phyloP scores from a whole-genome alignment of 2,113 vertebrate genomes.

The Formicarius rufipectus region DNA sequence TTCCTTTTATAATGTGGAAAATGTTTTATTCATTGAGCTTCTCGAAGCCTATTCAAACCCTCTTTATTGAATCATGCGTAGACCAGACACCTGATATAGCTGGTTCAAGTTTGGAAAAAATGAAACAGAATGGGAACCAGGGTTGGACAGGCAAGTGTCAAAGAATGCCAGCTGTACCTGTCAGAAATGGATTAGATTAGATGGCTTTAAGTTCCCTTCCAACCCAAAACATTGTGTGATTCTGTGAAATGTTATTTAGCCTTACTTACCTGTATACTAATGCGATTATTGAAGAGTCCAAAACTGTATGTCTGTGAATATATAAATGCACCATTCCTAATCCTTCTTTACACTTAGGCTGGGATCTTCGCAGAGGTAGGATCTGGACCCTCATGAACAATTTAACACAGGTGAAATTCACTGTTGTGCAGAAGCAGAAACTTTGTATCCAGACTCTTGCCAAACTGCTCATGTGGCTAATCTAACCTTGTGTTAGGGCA shows the following conservation, averaged over 20 bases:
- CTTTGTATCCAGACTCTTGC: neutral
- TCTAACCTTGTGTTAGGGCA: neutral
- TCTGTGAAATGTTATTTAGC: neutral
- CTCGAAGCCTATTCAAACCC: neutral
- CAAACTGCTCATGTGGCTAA: neutral
- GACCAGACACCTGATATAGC: neutral
- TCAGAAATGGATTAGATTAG: neutral
- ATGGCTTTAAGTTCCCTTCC: neutral
- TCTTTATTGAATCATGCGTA: neutral
- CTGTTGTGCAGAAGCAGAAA: neutral
- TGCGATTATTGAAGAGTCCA: neutral
- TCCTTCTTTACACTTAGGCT: neutral
- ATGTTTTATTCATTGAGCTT: neutral
- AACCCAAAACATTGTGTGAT: neutral
- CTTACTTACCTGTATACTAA: rapidly evolving
- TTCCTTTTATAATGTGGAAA: neutral
- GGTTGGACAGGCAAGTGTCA: neutral
- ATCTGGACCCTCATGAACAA: rapidly evolving
- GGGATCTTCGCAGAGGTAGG: neutral
- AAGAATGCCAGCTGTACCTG: neutral
- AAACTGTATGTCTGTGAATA: neutral
- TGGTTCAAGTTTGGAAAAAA: neutral
- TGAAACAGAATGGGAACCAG: neutral
- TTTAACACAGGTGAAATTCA: neutral
- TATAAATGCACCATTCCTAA: neutral